phyloP scores from a whole-genome alignment of 2,888 invertebrate species.

The Steinernema hermaphroditum region DNA sequence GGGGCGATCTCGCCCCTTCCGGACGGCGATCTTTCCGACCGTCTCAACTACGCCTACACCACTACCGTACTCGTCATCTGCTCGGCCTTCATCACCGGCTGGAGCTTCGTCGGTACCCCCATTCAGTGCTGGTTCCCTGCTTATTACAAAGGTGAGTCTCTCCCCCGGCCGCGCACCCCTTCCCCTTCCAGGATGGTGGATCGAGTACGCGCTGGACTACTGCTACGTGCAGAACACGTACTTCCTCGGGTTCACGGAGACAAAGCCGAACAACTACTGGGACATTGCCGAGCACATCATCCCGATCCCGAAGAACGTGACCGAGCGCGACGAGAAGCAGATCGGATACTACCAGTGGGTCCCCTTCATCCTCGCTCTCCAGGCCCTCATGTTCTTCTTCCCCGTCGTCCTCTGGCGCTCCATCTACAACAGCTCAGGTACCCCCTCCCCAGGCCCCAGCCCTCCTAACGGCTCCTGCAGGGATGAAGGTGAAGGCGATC shows the following conservation, averaged over 20 bases:
- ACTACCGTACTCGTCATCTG: slow-evolving; percentile 69
- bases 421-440: slow-evolving; percentile 43
- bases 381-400: slow-evolving; percentile 64
- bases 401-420: slow-evolving; percentile 63
- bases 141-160: slow-evolving; percentile 70
- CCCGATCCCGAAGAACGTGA: slow-evolving; percentile 67
- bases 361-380: slow-evolving; percentile 64
- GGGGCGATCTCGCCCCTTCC: slow-evolving; percentile 61
- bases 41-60: slow-evolving; percentile 65
- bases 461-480: slow-evolving; percentile 32
- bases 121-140: slow-evolving; percentile 71
- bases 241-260: slow-evolving; percentile 69
- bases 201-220: slow-evolving; percentile 70
- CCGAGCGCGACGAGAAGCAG: slow-evolving; percentile 66
- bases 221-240: slow-evolving; percentile 71
- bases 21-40: slow-evolving; percentile 57
- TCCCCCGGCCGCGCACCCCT: no score
- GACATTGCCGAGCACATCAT: slow-evolving; percentile 64
- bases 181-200: slow-evolving; percentile 64
- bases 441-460: not conserved
- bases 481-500: slow-evolving; percentile 61
- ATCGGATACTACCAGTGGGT: slow-evolving; percentile 67
- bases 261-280: slow-evolving; percentile 55
- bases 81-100: slow-evolving; percentile 69
- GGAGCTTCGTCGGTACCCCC: slow-evolving; percentile 70